phyloP scores from a whole-genome alignment of 2,888 invertebrate genomes.

The Euclidia mi region DNA sequence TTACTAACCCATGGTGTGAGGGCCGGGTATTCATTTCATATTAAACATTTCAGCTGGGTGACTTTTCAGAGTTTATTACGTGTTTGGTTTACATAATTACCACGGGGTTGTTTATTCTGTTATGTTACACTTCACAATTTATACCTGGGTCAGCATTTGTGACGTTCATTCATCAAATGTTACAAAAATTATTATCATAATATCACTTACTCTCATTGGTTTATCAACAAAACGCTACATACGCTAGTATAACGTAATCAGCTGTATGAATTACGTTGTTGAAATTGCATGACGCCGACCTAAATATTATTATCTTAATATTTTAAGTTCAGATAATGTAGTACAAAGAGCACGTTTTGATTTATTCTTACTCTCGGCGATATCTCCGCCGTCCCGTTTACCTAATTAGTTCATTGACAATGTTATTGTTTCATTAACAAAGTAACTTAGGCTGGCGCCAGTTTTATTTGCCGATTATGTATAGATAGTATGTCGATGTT shows the following conservation, averaged over 20 bases:
- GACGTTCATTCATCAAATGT: slow-evolving; percentile 21
- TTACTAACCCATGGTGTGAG: background rate
- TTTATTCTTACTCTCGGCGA: slow-evolving; percentile 42
- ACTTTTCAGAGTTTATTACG: slow-evolving; percentile 32
- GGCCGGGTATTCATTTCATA: slow-evolving; percentile 8
- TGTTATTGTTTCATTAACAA: slow-evolving; percentile 43
- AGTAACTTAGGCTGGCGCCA: background rate
- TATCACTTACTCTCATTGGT: slow-evolving; percentile 41
- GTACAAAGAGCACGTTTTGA: slow-evolving; percentile 72
- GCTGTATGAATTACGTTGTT: slow-evolving; percentile 59
- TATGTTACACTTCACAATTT: slow-evolving; percentile 47
- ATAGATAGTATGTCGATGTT: too few relatives aligned
- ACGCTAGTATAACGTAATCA: slow-evolving; percentile 59
- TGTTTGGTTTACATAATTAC: slow-evolving; percentile 50
- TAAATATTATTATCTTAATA: slow-evolving; percentile 67
- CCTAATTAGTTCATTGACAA: slow-evolving; percentile 42
- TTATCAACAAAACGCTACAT: slow-evolving; percentile 42
- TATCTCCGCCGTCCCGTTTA: slow-evolving; percentile 44
- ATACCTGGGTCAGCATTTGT: slow-evolving; percentile 56
- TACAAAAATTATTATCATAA: slow-evolving; percentile 37
- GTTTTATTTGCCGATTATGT: background rate
- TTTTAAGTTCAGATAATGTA: slow-evolving; percentile 53
- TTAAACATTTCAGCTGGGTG: slow-evolving; percentile 11
- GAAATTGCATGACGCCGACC: slow-evolving; percentile 75
- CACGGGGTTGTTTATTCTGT: slow-evolving; percentile 41